These are phyloP conservation scores for Cylloceria caligata DNA, from an alignment of 2,888 invertebrate genomes.

Conservation along the genomic window DNA sequence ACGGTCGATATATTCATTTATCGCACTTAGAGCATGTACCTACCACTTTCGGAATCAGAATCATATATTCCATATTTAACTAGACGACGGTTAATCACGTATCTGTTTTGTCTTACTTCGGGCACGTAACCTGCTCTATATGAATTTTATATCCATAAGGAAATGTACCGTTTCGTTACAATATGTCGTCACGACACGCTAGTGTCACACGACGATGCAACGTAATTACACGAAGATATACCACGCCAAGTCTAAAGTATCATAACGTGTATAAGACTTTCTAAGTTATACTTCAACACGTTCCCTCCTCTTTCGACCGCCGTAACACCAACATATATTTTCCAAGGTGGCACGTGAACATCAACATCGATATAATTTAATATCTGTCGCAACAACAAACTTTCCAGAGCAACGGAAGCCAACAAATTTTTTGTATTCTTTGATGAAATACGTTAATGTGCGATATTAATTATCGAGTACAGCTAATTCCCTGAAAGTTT, in stretches of 20 bases:
- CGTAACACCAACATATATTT: not conserved
- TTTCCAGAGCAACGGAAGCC: not conserved
- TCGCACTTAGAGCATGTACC: slow-evolving; percentile 28
- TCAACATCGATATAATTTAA: not conserved
- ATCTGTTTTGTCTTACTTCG: slow-evolving; percentile 22
- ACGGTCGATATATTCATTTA: slow-evolving; percentile 40
- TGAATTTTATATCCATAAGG: not conserved
- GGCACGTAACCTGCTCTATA: not conserved
- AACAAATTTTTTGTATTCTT: not conserved
- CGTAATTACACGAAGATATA: slow-evolving; percentile 44
- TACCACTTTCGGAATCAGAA: not conserved
- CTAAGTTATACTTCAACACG: slow-evolving; percentile 12
- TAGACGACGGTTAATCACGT: slow-evolving; percentile 23
- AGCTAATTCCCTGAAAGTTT: too few species aligned
- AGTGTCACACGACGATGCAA: slow-evolving; percentile 51
- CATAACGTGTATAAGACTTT: slow-evolving; percentile 3
- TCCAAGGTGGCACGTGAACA: not conserved
- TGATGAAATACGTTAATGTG: not conserved
- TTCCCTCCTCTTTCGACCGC: slow-evolving; percentile 8
- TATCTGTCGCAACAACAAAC: not conserved
- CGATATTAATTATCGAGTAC: too few species aligned
- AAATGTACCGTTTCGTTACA: slow-evolving; percentile 4
- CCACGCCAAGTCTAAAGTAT: not conserved
- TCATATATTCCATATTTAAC: not conserved
- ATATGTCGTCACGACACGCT: slow-evolving; percentile 33